These are phyloP conservation scores for Hemitrygon akajei DNA, from an alignment of 2,797 vertebrate species.

Conservation along the genomic window DNA sequence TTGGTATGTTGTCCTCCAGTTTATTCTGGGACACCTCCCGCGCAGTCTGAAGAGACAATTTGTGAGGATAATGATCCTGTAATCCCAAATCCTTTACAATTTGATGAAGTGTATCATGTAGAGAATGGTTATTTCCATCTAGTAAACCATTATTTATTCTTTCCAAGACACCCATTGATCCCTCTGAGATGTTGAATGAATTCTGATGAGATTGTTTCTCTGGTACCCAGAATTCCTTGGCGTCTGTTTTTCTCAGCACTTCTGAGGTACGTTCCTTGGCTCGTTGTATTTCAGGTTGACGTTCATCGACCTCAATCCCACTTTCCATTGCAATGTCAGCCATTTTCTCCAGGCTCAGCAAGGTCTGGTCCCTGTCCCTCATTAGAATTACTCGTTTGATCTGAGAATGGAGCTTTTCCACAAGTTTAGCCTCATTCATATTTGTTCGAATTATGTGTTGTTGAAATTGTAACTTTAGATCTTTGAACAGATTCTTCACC, in stretches of 20 bases:
- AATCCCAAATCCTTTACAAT: background rate
- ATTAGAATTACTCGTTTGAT: conserved; percentile 50
- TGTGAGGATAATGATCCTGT: background rate
- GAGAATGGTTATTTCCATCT: no score
- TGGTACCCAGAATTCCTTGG: no score
- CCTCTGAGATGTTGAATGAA: no score
- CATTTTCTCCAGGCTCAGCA: conserved; percentile 58
- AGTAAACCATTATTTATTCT: no score
- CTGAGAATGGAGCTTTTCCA: conserved; percentile 45
- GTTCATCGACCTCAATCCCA: conserved; percentile 63
- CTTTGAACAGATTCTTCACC: conserved; percentile 41
- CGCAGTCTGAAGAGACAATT: background rate
- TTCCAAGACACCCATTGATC: no score
- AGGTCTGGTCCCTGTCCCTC: conserved; percentile 40
- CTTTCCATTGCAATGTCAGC: conserved; percentile 50
- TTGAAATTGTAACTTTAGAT: conserved; percentile 43
- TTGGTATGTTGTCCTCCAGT: background rate
- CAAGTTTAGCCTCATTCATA: conserved; percentile 50
- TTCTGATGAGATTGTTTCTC: no score
- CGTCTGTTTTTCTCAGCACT: no score
- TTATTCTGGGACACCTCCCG: background rate
- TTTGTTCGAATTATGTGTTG: conserved; percentile 44
- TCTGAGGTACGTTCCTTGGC: conserved; percentile 50
- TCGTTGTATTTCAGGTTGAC: conserved; percentile 54
- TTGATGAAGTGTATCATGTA: no score